These are phyloP conservation scores for Grallaria varia DNA, from an alignment of 2,113 vertebrate species.

Conservation along the genomic window DNA sequence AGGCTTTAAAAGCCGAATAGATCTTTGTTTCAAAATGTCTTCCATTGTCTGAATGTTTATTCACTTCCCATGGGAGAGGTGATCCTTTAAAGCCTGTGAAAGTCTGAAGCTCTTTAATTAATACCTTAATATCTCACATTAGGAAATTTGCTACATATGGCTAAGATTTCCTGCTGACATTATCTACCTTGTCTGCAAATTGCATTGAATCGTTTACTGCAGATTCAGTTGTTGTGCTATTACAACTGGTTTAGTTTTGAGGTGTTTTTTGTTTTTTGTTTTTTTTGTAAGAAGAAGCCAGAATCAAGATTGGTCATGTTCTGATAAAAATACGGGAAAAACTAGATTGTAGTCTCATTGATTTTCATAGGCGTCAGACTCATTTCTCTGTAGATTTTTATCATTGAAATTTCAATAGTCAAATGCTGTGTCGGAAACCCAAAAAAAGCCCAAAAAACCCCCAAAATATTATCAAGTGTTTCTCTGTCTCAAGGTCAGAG, in stretches of 20 bases:
- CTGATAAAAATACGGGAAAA: neutral
- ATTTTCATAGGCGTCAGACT: neutral
- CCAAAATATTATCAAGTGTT: neutral
- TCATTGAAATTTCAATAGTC: neutral
- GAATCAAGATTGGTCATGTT: conserved; percentile 19
- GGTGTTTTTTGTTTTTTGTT: too few relatives aligned
- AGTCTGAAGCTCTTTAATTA: neutral
- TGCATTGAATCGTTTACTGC: conserved; percentile 13
- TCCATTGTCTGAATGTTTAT: neutral
- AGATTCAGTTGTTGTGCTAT: conserved; percentile 1
- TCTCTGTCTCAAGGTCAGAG: neutral
- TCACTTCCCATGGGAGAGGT: neutral
- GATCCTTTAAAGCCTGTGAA: neutral
- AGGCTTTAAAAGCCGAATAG: neutral
- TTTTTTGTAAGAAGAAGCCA: neutral
- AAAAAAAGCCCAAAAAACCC: neutral
- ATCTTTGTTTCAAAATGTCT: neutral
- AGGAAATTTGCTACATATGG: neutral
- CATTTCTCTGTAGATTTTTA: neutral
- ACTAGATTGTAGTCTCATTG: neutral
- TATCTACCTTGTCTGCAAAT: neutral
- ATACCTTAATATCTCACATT: neutral
- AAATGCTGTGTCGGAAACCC: neutral
- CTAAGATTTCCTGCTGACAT: neutral
- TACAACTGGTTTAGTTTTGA: neutral